phyloP scores from a whole-genome alignment of 2,888 invertebrate species.

The Andricus curvator region DNA sequence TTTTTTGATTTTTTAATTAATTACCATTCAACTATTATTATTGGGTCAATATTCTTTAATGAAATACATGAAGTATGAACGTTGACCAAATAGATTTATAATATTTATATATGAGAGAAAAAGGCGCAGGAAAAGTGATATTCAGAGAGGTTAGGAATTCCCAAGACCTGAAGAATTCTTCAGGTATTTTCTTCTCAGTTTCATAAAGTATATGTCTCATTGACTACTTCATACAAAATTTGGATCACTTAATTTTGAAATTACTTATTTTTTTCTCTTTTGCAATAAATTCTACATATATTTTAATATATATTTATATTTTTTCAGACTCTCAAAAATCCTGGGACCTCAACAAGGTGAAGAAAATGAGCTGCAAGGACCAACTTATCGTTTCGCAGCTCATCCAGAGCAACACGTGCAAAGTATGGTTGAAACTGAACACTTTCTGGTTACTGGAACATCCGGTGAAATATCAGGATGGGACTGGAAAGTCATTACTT shows the following conservation, averaged over 20 bases:
- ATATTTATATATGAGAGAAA: background rate
- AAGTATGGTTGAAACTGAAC: slow-evolving; percentile 83
- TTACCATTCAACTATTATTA: background rate
- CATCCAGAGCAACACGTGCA: slow-evolving; percentile 84
- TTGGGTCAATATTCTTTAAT: background rate
- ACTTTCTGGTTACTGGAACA: slow-evolving; percentile 87
- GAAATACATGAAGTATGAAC: background rate
- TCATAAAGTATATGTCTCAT: too few relatives aligned
- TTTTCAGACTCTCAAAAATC: slow-evolving; percentile 82
- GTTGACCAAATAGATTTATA: background rate
- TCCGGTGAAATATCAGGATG: slow-evolving; percentile 88
- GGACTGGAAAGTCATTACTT: slow-evolving; percentile 86
- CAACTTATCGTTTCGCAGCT: slow-evolving; percentile 83
- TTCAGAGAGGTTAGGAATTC: background rate
- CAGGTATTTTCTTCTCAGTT: too few relatives aligned
- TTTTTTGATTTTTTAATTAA: background rate
- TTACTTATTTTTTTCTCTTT: too few relatives aligned
- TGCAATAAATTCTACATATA: too few relatives aligned
- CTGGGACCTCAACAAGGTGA: slow-evolving; percentile 81
- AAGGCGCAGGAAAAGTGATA: background rate
- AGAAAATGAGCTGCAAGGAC: slow-evolving; percentile 81
- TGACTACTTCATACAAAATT: too few relatives aligned
- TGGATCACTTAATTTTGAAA: too few relatives aligned
- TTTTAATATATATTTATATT: slow-evolving; percentile 43
- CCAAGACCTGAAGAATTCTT: background rate